phyloP scores from a whole-genome alignment of 2,797 vertebrate species.

The Galago senegalensis region DNA sequence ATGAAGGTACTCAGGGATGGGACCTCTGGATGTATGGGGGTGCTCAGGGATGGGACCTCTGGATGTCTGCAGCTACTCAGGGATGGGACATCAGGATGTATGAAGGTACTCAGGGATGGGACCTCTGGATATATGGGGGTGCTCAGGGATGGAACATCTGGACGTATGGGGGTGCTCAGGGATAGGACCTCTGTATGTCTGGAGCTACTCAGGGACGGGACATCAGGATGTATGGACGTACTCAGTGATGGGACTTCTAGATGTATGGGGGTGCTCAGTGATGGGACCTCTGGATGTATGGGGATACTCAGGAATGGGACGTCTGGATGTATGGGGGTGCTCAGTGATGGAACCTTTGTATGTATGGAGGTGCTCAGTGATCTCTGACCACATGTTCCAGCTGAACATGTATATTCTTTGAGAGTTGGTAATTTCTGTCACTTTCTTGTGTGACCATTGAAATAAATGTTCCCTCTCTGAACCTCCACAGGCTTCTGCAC shows the following conservation, averaged over 20 bases:
- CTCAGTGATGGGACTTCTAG: background rate
- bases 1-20: background rate
- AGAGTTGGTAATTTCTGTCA: background rate
- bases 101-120: background rate
- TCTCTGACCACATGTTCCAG: background rate
- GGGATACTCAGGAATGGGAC: background rate
- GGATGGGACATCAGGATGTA: background rate
- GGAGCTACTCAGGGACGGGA: background rate
- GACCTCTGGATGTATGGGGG: background rate
- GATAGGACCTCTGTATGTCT: background rate
- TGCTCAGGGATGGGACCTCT: background rate
- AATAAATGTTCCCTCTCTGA: background rate
- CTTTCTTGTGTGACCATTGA: background rate
- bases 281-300: background rate
- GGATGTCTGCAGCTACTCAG: background rate
- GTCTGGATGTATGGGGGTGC: background rate
- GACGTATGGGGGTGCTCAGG: too few species aligned
- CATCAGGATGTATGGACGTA: background rate
- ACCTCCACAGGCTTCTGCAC: background rate
- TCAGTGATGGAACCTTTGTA: background rate
- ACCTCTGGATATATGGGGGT: background rate
- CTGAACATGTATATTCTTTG: background rate
- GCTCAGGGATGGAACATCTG: background rate
- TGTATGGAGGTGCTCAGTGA: background rate
- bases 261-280: too few species aligned